These are phyloP conservation scores for Nymphalis urticae DNA, from an alignment of 2,888 invertebrate genomes.

Conservation along the genomic window DNA sequence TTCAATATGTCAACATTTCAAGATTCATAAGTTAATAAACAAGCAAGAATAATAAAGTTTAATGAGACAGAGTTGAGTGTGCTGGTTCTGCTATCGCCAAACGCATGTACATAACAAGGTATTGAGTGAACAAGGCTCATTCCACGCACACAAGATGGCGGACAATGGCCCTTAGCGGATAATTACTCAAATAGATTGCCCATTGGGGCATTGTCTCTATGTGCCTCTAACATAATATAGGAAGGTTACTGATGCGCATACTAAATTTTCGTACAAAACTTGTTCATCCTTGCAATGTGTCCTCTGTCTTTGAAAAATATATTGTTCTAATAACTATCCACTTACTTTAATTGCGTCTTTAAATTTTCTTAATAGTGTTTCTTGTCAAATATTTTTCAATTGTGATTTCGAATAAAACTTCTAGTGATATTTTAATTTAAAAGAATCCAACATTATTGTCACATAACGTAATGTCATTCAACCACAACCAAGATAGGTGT, in stretches of 20 bases:
- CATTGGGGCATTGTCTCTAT: constrained; percentile 78
- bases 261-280: constrained; percentile 49
- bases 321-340: constrained; percentile 17
- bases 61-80: constrained; percentile 25
- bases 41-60: constrained; percentile 21
- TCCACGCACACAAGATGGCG: constrained; percentile 78
- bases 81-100: constrained; percentile 47
- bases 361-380: constrained; percentile 22
- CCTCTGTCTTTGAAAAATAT: constrained; percentile 22
- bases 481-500: constrained; percentile 4
- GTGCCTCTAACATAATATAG: constrained; percentile 63
- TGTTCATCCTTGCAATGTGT: constrained; percentile 25
- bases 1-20: constrained; percentile 20
- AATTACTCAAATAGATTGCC: constrained; percentile 82
- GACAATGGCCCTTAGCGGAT: constrained; percentile 80
- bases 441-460: neutral
- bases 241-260: constrained; percentile 60
- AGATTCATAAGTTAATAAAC: constrained; percentile 10
- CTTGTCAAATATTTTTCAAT: constrained; percentile 5
- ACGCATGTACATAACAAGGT: constrained; percentile 72
- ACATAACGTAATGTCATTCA: constrained; percentile 7
- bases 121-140: constrained; percentile 76
- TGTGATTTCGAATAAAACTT: too few species aligned
- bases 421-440: neutral
- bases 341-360: constrained; percentile 22